A percentile compares a stretch with the other conserved stretches of the same genome.
Evolutionary conservation across 2,888 invertebrate genomes (phyloP).

Genomic region (Ormyrus nitidulus): DNA sequence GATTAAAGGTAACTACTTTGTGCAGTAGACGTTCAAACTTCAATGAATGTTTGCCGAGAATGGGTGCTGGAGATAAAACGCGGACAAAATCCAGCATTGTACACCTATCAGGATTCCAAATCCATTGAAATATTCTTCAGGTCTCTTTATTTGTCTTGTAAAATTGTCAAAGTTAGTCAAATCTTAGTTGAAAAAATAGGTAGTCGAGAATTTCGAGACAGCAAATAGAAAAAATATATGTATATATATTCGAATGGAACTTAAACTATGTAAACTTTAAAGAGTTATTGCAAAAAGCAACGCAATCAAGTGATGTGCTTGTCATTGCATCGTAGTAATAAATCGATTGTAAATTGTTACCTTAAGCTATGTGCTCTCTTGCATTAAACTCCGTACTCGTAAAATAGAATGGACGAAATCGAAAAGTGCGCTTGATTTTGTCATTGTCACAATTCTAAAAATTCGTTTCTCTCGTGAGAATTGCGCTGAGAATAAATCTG

Average conservation of each 20-base stretch:
- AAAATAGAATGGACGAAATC: constrained; percentile 41
- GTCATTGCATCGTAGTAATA: constrained; percentile 12
- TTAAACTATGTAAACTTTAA: constrained; percentile 1
- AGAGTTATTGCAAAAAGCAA: constrained; percentile 16
- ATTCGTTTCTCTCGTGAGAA: constrained; percentile 13
- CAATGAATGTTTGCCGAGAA: constrained; percentile 69
- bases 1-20: constrained; percentile 72
- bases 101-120: constrained; percentile 39
- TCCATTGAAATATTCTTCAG: constrained; percentile 39
- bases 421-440: constrained; percentile 5
- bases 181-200: constrained; percentile 38
- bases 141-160: constrained; percentile 39
- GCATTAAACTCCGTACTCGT: constrained; percentile 6
- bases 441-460: constrained; percentile 10
- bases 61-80: constrained; percentile 72
- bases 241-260: background rate
- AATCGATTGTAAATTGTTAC: constrained; percentile 26
- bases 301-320: background rate
- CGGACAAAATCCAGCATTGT: constrained; percentile 62
- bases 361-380: constrained; percentile 15
- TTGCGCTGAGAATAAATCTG: constrained; percentile 12
- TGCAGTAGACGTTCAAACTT: constrained; percentile 74
- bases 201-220: constrained; percentile 22
- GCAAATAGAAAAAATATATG: constrained; percentile 21
- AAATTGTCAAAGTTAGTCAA: constrained; percentile 47